Evolutionary conservation across 2,888 invertebrate species (phyloP).

Genomic region (Aphodius granarius): DNA sequence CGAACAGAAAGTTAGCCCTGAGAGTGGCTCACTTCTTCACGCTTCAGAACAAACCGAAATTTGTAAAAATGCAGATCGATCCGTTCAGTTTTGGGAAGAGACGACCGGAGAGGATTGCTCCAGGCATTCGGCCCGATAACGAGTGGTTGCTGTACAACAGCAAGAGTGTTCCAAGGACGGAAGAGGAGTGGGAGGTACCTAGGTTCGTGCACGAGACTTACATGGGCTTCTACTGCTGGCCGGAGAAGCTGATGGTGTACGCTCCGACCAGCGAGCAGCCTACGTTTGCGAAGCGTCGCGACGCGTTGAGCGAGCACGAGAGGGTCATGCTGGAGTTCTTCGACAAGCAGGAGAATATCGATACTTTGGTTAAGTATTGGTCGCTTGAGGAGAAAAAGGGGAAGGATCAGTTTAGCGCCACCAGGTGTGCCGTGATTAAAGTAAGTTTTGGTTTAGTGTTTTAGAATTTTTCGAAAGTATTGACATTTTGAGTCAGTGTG

Average conservation of each 20-base stretch:
- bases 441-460: constrained; percentile 50
- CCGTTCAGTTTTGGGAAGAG: constrained; percentile 45
- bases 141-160: constrained; percentile 74
- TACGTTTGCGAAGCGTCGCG: constrained; percentile 49
- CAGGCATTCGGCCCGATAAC: constrained; percentile 71
- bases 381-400: constrained; percentile 87
- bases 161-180: constrained; percentile 60
- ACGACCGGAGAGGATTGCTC: constrained; percentile 35
- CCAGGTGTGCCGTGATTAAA: constrained; percentile 72
- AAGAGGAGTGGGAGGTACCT: constrained; percentile 74
- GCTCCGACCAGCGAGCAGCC: constrained; percentile 66
- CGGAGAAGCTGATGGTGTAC: constrained; percentile 61
- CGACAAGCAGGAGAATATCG: constrained; percentile 64
- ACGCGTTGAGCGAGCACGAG: constrained; percentile 68
- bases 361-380: constrained; percentile 70
- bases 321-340: constrained; percentile 69
- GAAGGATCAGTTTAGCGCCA: constrained; percentile 75
- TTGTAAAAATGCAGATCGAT: constrained; percentile 63
- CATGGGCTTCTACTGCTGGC: constrained; percentile 60
- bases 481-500: no score
- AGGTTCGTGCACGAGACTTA: constrained; percentile 70
- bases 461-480: no score
- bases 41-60: constrained; percentile 71
- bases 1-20: constrained; percentile 73
- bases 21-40: constrained; percentile 65